These are phyloP conservation scores for Drosophila suboccidentalis DNA, from an alignment of 2,888 invertebrate species.

Conservation along the genomic window DNA sequence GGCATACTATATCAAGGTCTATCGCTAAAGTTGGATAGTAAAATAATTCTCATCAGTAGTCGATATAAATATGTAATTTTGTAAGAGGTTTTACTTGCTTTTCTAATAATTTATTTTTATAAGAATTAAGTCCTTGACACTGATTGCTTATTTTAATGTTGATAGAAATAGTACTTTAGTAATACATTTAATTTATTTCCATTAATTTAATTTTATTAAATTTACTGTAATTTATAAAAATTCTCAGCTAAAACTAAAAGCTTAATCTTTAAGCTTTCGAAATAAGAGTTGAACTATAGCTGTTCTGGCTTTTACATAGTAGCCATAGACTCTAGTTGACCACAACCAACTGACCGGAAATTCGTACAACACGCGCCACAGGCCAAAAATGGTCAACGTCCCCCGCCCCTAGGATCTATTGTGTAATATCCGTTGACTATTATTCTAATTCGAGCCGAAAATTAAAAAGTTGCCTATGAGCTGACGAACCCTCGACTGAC, in stretches of 20 bases:
- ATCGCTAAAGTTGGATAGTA: no score
- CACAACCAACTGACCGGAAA: constrained; percentile 63
- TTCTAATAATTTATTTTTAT: no score
- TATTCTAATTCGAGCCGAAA: constrained; percentile 79
- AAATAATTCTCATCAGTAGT: no score
- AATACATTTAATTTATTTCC: no score
- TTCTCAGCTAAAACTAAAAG: constrained; percentile 1
- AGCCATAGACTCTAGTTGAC: constrained; percentile 25
- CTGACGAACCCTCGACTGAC: constrained; percentile 15
- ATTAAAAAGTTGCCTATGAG: constrained; percentile 70
- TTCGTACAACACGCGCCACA: constrained; percentile 55
- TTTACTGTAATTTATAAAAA: no score
- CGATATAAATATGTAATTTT: no score
- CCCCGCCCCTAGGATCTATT: constrained; percentile 46
- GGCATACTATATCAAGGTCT: no score
- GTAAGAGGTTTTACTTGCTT: no score
- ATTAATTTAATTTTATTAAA: no score
- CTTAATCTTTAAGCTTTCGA: background rate
- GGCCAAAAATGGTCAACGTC: constrained; percentile 20
- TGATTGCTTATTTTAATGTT: no score
- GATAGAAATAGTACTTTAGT: no score
- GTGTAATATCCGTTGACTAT: constrained; percentile 75
- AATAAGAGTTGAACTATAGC: background rate
- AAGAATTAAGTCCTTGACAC: no score
- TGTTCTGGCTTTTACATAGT: constrained; percentile 32